A percentile compares a stretch with the other conserved stretches of the same genome.
These are phyloP conservation scores for Euborellia annulipes DNA, from an alignment of 1,140 invertebrate genomes.

Conservation along the genomic window DNA sequence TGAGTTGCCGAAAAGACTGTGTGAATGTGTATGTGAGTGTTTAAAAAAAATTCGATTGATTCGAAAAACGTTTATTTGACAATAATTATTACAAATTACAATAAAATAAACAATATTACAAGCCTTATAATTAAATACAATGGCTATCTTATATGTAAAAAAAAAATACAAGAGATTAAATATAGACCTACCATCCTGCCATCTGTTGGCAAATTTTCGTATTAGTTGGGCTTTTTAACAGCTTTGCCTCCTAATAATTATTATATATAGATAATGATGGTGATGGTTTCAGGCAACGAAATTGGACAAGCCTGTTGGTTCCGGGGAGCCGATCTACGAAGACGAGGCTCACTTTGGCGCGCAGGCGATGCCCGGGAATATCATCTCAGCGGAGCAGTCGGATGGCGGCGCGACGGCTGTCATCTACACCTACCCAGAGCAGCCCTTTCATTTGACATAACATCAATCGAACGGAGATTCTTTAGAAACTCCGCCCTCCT, in stretches of 20 bases:
- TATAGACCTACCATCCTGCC: background rate
- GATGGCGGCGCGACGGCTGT: constrained; percentile 8
- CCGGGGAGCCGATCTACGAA: constrained; percentile 4
- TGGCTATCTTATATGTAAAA: too few relatives aligned
- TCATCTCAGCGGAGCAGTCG: constrained; percentile 7
- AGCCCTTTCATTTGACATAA: constrained; percentile 8
- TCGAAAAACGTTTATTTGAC: too few relatives aligned
- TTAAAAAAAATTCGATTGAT: too few relatives aligned
- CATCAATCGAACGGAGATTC: too few relatives aligned
- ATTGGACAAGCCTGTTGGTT: constrained; percentile 4
- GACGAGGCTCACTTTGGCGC: constrained; percentile 6
- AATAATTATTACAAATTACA: too few relatives aligned
- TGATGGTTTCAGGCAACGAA: constrained; percentile 3
- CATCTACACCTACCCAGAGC: constrained; percentile 10
- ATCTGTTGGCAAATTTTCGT: background rate
- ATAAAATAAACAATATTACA: background rate
- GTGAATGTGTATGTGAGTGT: too few relatives aligned
- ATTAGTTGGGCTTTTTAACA: too few relatives aligned
- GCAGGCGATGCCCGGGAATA: constrained; percentile 8
- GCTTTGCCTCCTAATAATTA: background rate
- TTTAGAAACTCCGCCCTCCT: too few relatives aligned
- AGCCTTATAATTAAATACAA: too few relatives aligned
- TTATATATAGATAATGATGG: background rate
- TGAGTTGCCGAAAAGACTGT: too few relatives aligned
- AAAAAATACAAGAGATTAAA: too few relatives aligned